Evolutionary conservation across 2,888 invertebrate species (phyloP).

Genomic region (Harpagoxenus sublaevis): DNA sequence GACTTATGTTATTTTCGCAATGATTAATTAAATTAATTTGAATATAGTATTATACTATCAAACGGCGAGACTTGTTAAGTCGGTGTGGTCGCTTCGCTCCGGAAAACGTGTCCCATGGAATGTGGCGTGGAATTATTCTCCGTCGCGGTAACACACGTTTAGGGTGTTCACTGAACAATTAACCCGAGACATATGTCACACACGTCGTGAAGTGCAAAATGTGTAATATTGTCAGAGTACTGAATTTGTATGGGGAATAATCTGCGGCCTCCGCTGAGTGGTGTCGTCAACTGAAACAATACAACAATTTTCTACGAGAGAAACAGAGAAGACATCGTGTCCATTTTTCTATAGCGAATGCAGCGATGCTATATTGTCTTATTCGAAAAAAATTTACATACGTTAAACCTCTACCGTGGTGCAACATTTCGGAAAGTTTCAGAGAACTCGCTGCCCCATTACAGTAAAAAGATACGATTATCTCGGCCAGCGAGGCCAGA

Average conservation of each 20-base stretch:
- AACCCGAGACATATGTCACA: conserved; percentile 37
- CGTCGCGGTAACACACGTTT: conserved; percentile 21
- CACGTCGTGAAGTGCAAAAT: conserved; percentile 32
- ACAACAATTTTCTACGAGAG: conserved; percentile 32
- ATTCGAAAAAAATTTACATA: not conserved
- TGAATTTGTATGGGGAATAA: conserved; percentile 37
- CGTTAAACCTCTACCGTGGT: not conserved
- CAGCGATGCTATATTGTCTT: not conserved
- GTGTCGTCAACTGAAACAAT: conserved; percentile 46
- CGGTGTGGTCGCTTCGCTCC: conserved; percentile 18
- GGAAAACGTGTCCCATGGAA: conserved; percentile 46
- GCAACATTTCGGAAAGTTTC: not conserved
- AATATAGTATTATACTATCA: not conserved
- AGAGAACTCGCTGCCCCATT: no score
- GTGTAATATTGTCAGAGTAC: conserved; percentile 41
- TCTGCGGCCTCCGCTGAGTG: conserved; percentile 32
- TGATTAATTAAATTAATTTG: not conserved
- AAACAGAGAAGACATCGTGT: conserved; percentile 18
- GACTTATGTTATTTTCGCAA: conserved; percentile 20
- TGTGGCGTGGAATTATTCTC: conserved; percentile 37
- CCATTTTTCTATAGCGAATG: not conserved
- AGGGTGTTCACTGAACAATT: conserved; percentile 23
- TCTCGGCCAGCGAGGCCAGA: not conserved
- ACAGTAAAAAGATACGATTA: not conserved
- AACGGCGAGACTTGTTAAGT: conserved; percentile 33